Percentiles rank a stretch among this genome's conserved stretches.
Conservation (phyloP, 2,797 vertebrate species). For the Hyperoplus immaculatus region DNA sequence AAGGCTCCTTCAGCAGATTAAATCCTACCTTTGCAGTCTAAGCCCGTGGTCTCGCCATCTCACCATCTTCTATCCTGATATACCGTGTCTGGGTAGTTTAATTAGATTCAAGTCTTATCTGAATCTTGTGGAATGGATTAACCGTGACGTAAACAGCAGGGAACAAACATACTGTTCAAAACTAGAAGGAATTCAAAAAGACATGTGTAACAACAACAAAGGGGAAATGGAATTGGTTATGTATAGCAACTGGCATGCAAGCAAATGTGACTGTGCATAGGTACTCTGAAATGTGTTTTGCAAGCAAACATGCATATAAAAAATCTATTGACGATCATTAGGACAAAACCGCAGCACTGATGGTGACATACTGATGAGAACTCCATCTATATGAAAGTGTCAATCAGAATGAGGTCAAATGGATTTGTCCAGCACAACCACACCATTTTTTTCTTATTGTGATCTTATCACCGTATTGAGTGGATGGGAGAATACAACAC, state of each 20-base stretch:
- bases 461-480: not conserved
- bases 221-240: not conserved
- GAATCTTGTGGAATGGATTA: constrained; percentile 43
- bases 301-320: not conserved
- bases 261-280: not conserved
- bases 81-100: constrained; percentile 48
- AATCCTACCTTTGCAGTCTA: constrained; percentile 56
- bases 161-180: constrained; percentile 37
- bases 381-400: not conserved
- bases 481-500: not conserved
- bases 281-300: not conserved
- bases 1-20: constrained; percentile 51
- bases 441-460: not conserved
- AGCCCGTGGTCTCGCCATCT: constrained; percentile 24
- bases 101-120: constrained; percentile 67
- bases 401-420: no score
- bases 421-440: not conserved
- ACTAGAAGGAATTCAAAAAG: constrained; percentile 26
- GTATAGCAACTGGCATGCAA: not conserved
- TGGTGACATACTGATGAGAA: not conserved
- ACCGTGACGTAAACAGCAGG: constrained; percentile 19
- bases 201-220: constrained; percentile 24
- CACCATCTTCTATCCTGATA: constrained; percentile 26
- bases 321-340: not conserved
- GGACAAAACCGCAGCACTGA: not conserved